phyloP scores from a whole-genome alignment of 2,888 invertebrate species.

The Pecten maximus region DNA sequence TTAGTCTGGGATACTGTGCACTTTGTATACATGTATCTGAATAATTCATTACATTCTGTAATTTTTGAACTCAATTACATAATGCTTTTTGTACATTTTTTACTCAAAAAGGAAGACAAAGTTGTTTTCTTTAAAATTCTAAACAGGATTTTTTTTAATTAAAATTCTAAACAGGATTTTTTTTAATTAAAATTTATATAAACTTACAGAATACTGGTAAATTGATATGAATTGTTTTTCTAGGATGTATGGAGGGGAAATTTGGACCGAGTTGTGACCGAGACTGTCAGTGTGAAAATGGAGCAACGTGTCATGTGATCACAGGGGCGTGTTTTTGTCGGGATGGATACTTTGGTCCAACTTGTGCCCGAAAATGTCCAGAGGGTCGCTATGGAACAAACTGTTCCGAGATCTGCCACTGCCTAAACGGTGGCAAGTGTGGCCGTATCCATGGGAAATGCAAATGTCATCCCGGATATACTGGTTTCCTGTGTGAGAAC shows the following conservation, averaged over 20 bases:
- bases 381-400: slow-evolving; percentile 75
- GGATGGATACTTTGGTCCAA: slow-evolving; percentile 77
- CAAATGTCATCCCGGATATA: slow-evolving; percentile 83
- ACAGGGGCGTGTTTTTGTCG: slow-evolving; percentile 79
- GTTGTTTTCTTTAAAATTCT: too few relatives aligned
- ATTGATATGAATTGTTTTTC: neutral
- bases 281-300: slow-evolving; percentile 82
- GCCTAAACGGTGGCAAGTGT: slow-evolving; percentile 77
- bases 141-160: too few relatives aligned
- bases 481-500: slow-evolving; percentile 80
- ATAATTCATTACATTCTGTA: too few relatives aligned
- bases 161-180: too few relatives aligned
- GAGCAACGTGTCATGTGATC: slow-evolving; percentile 74
- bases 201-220: too few relatives aligned
- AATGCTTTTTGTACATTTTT: too few relatives aligned
- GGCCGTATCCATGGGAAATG: slow-evolving; percentile 89
- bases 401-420: slow-evolving; percentile 77
- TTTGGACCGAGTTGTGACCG: slow-evolving; percentile 78
- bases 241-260: slow-evolving; percentile 75
- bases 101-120: too few relatives aligned
- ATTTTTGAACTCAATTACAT: too few relatives aligned
- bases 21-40: too few relatives aligned
- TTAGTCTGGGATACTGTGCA: too few relatives aligned
- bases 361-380: slow-evolving; percentile 74
- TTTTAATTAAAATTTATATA: too few relatives aligned